Evolutionary conservation across 2,888 invertebrate species (phyloP), one percentile per base, ranked within the genome.

Genomic region (Schizotus pectinicornis): DNA sequence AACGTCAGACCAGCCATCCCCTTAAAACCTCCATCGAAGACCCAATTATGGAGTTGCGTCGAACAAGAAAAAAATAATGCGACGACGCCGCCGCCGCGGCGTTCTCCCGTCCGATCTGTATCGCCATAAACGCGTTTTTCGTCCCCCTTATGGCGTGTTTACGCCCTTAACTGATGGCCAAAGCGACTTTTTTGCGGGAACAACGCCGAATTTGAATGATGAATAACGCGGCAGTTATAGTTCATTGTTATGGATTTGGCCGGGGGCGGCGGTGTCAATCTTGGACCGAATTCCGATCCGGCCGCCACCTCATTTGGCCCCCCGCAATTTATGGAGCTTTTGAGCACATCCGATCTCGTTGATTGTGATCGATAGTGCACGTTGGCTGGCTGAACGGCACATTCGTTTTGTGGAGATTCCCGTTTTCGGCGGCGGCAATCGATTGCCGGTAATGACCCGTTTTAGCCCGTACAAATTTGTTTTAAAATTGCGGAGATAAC

Each of bases 301-400:
- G 22, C 22, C 2, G 22, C 22, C 22, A 39, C 13, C 50, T 41
- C 33, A 48, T 37, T 54, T 48, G 41, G 52, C 35, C 32, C 37
- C 46, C 52, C 30, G 51, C 58, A 63, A 63, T 63, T 63, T 63
- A 63, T 60, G 59, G 50, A 59, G 62, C 60, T 60, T 61, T 61
- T 56, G 61, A 64, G 46, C 62, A 56, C 55, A 55, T 59, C 59
- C 59, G 59, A 62, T 61, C 45, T 51, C 52, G 58, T 50, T 58
- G 58, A 60, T 64, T 55, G 62, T 63, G 63, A 65, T 65, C 65
- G 61, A 63, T 63, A 61, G 59, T 55, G 47, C 58, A 50, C 56
- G 56, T 63, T 63, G 51, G 35, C 33, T 35, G 50, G 32, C 43
- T 50, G 46, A 56, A 43, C 36, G 43, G 43, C 36, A 11, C 55